phyloP scores from a whole-genome alignment of 2,797 vertebrate genomes.

The Acanthurus lineatus region DNA sequence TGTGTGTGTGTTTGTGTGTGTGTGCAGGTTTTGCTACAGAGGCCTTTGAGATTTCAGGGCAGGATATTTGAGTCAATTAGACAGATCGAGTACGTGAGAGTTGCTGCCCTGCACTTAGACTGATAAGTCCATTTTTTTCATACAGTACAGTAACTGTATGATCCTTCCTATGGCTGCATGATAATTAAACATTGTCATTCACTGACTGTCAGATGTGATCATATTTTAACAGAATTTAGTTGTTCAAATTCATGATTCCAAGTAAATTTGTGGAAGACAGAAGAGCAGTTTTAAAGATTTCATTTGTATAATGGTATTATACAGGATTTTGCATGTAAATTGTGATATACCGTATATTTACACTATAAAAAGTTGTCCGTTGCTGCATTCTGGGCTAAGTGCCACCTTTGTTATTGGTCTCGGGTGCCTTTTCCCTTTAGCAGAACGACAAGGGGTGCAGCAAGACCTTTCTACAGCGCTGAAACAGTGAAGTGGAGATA shows the following conservation, averaged over 20 bases:
- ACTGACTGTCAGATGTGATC: neutral
- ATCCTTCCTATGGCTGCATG: slow-evolving; percentile 5
- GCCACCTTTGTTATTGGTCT: too few relatives aligned
- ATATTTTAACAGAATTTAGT: neutral
- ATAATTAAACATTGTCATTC: neutral
- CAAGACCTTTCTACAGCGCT: too few relatives aligned
- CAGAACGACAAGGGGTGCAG: too few relatives aligned
- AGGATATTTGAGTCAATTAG: slow-evolving; percentile 70
- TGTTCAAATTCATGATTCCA: neutral
- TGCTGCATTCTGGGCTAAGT: too few relatives aligned
- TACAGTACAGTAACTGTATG: neutral
- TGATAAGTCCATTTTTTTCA: slow-evolving; percentile 3
- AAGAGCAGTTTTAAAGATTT: neutral
- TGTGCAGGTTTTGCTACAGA: slow-evolving; percentile 40
- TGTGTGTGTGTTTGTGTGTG: slow-evolving; percentile 19
- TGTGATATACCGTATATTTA: neutral
- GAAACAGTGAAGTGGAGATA: too few relatives aligned
- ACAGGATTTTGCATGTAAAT: neutral
- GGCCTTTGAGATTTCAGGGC: slow-evolving; percentile 62
- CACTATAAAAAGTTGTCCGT: neutral
- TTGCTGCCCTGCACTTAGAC: slow-evolving; percentile 40
- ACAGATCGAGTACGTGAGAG: slow-evolving; percentile 58
- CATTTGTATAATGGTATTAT: too few relatives aligned
- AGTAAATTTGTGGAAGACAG: neutral
- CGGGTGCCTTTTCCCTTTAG: too few relatives aligned